These are phyloP conservation scores for Cerastoderma edule DNA, from an alignment of 2,888 invertebrate species.

Conservation along the genomic window DNA sequence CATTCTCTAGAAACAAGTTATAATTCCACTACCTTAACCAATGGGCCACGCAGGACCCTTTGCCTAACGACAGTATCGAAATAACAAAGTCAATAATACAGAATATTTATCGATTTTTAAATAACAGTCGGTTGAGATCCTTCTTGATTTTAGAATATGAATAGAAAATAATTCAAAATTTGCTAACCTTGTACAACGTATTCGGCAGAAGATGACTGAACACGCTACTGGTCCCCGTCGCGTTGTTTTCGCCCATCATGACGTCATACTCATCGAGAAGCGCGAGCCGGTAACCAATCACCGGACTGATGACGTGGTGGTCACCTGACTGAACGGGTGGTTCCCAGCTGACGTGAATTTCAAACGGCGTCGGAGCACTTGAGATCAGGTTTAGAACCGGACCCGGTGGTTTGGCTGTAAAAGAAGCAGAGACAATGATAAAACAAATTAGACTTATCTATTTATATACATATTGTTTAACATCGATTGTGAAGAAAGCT, in stretches of 20 bases:
- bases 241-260: slow-evolving; percentile 22
- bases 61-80: no score
- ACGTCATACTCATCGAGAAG: slow-evolving; percentile 38
- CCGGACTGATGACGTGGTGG: slow-evolving; percentile 34
- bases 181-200: slow-evolving; percentile 54
- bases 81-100: no score
- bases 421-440: background rate
- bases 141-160: no score
- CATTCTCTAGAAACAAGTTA: no score
- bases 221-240: background rate
- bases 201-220: slow-evolving; percentile 54
- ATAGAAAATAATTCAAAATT: background rate
- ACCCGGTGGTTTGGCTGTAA: slow-evolving; percentile 58
- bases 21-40: no score
- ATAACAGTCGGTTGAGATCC: no score
- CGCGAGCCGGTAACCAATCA: slow-evolving; percentile 59
- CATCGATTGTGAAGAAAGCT: no score
- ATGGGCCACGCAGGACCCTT: no score
- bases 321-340: slow-evolving; percentile 30
- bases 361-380: slow-evolving; percentile 56
- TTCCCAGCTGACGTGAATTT: slow-evolving; percentile 63
- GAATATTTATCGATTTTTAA: no score
- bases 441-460: no score
- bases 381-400: slow-evolving; percentile 51
- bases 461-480: no score